phyloP scores from a whole-genome alignment of 2,113 vertebrate species.

The Mustela lutreola region DNA sequence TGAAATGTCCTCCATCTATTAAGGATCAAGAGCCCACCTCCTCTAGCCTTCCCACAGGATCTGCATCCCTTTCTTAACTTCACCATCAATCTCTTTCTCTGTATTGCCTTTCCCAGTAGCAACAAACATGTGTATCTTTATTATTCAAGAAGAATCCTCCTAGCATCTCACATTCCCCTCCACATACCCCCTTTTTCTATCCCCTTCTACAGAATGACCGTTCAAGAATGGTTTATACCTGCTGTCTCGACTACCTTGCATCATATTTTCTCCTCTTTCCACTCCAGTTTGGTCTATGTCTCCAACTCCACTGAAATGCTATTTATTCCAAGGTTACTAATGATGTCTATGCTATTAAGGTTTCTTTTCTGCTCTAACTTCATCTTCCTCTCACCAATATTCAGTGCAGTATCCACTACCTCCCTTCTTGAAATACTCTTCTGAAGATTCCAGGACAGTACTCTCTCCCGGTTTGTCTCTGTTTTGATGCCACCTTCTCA shows the following conservation, averaged over 20 bases:
- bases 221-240: neutral
- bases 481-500: neutral
- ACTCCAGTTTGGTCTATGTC: neutral
- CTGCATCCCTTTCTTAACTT: neutral
- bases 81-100: neutral
- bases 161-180: neutral
- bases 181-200: neutral
- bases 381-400: neutral
- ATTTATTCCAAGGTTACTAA: neutral
- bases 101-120: neutral
- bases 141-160: neutral
- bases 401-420: neutral
- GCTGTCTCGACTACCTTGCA: neutral
- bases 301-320: neutral
- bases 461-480: neutral
- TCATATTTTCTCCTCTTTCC: neutral
- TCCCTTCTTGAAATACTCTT: neutral
- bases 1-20: neutral
- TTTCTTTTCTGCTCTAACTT: neutral
- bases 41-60: neutral
- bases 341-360: neutral
- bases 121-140: neutral
- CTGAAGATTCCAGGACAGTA: neutral
- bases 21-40: neutral
- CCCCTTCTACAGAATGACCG: neutral